A percentile compares a stretch with the other conserved stretches of the same genome.
Evolutionary conservation across 1,140 invertebrate species (phyloP).

Genomic region (Sminthurinus signatus): DNA sequence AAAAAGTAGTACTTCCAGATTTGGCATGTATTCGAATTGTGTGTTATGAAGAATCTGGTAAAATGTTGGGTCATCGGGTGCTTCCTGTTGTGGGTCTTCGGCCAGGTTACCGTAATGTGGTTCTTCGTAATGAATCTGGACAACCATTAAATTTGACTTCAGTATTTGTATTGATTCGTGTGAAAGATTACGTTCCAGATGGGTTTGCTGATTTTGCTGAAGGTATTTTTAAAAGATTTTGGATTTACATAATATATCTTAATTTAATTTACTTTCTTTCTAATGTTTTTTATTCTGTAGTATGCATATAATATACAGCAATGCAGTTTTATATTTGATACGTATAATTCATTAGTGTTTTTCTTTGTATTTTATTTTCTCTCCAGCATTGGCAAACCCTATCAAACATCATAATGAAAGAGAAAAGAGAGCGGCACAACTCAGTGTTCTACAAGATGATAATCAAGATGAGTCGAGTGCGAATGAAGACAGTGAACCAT

Average conservation of each 20-base stretch:
- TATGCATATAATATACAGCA: background rate
- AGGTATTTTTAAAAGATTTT: background rate
- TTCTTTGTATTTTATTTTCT: slow-evolving; percentile 16
- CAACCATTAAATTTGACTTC: slow-evolving; percentile 83
- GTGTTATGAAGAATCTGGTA: slow-evolving; percentile 92
- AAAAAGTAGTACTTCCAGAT: slow-evolving; percentile 97
- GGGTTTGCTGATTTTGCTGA: slow-evolving; percentile 84
- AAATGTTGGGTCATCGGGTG: slow-evolving; percentile 91
- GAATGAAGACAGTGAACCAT: slow-evolving; percentile 35
- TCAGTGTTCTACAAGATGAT: slow-evolving; percentile 82
- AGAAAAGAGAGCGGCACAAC: slow-evolving; percentile 84
- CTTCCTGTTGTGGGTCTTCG: slow-evolving; percentile 91
- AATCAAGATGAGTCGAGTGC: slow-evolving; percentile 44
- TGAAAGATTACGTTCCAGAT: slow-evolving; percentile 97
- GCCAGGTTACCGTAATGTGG: slow-evolving; percentile 49
- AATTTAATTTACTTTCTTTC: too few relatives aligned
- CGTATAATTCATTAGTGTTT: background rate
- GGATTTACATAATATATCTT: too few relatives aligned
- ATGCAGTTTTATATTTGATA: background rate
- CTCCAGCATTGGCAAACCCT: slow-evolving; percentile 88
- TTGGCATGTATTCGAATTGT: slow-evolving; percentile 90
- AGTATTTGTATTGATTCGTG: slow-evolving; percentile 83
- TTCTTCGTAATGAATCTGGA: slow-evolving; percentile 66
- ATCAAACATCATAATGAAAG: slow-evolving; percentile 92
- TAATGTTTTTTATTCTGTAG: background rate